Evolutionary conservation across 2,113 vertebrate species (phyloP).

Genomic region (Nerophis ophidion): DNA sequence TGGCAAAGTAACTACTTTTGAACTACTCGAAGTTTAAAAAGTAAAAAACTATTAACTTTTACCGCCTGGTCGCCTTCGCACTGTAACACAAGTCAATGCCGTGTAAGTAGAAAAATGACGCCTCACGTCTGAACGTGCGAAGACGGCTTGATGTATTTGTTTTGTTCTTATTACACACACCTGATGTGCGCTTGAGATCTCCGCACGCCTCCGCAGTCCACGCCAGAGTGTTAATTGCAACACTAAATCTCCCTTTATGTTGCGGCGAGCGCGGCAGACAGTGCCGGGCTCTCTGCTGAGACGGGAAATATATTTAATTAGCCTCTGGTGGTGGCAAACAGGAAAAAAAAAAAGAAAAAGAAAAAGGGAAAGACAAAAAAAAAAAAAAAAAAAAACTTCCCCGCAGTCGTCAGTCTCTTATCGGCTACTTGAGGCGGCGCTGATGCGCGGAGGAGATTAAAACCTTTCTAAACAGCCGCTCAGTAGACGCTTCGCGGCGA

Average conservation of each 20-base stretch:
- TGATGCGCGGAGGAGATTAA: background rate
- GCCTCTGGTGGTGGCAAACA: constrained; percentile 1
- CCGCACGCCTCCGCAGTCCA: background rate
- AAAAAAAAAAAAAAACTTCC: background rate
- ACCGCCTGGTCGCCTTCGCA: background rate
- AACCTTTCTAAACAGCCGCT: background rate
- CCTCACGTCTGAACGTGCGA: background rate
- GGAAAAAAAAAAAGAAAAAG: background rate
- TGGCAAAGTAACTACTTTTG: no score
- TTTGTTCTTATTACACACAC: background rate
- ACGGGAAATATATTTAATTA: constrained; percentile 35
- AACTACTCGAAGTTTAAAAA: no score
- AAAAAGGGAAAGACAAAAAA: background rate
- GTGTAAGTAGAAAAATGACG: background rate
- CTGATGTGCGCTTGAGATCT: background rate
- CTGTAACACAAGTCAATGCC: background rate
- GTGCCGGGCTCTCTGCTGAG: constrained; percentile 9
- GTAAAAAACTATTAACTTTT: no score
- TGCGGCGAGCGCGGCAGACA: constrained; percentile 5
- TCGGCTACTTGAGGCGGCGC: constrained; percentile 12
- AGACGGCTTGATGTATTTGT: background rate
- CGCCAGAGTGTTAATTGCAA: constrained; percentile 19
- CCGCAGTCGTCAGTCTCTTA: constrained; percentile 15
- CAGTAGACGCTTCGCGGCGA: background rate
- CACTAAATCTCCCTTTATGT: constrained; percentile 19